These are phyloP conservation scores for Deilephila elpenor DNA, from an alignment of 2,888 invertebrate species.

Conservation along the genomic window DNA sequence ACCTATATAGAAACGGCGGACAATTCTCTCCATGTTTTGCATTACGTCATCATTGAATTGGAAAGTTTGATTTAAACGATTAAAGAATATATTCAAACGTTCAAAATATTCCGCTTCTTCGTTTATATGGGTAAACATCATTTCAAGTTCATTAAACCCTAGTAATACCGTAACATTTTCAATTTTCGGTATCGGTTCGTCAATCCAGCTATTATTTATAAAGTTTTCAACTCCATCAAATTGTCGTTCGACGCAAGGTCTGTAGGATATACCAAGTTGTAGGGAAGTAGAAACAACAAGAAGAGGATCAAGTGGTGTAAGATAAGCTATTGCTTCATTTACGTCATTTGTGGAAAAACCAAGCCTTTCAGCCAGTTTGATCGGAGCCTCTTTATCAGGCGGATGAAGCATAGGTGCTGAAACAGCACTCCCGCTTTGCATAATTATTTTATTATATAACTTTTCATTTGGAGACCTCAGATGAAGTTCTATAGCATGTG, in stretches of 20 bases:
- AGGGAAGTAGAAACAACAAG: slow-evolving; percentile 48
- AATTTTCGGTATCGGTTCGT: slow-evolving; percentile 50
- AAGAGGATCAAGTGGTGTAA: slow-evolving; percentile 46
- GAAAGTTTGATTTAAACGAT: slow-evolving; percentile 42
- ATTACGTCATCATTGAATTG: slow-evolving; percentile 42
- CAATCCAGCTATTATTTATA: slow-evolving; percentile 53
- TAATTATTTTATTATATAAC: slow-evolving; percentile 55
- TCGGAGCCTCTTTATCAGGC: slow-evolving; percentile 49
- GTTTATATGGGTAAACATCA: slow-evolving; percentile 37
- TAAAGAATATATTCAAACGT: slow-evolving; percentile 43
- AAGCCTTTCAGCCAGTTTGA: slow-evolving; percentile 53
- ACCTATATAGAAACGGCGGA: slow-evolving; percentile 60
- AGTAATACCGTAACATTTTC: slow-evolving; percentile 54
- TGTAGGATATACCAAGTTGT: slow-evolving; percentile 46
- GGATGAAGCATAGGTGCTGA: slow-evolving; percentile 46
- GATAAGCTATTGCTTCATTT: slow-evolving; percentile 51
- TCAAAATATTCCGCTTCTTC: slow-evolving; percentile 43
- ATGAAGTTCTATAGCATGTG: slow-evolving; percentile 58
- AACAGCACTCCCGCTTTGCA: slow-evolving; percentile 58
- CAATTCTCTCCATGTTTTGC: slow-evolving; percentile 43
- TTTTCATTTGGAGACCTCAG: slow-evolving; percentile 53
- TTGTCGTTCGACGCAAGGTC: slow-evolving; percentile 60
- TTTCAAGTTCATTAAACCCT: slow-evolving; percentile 62
- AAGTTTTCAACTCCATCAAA: slow-evolving; percentile 57
- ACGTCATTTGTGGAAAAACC: slow-evolving; percentile 47